Percentiles rank a stretch among this genome's conserved stretches.
Conservation (phyloP, 2,888 invertebrate species). For the Lamproptera curius region DNA sequence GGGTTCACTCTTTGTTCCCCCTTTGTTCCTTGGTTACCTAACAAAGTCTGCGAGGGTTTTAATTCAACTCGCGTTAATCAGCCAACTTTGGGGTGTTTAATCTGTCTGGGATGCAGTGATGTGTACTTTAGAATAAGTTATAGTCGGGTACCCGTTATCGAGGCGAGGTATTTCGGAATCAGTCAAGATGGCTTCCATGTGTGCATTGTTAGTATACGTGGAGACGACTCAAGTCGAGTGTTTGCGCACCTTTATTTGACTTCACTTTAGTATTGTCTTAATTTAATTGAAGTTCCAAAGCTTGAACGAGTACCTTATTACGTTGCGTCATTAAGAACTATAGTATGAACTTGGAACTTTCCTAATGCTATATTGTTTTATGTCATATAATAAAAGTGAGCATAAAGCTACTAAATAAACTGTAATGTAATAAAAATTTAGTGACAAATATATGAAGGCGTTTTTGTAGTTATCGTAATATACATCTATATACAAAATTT, state of each 20-base stretch:
- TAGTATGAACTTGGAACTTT: too few species aligned
- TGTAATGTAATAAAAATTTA: too few species aligned
- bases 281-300: too few species aligned
- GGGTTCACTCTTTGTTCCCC: constrained; percentile 36
- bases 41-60: constrained; percentile 33
- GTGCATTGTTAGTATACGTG: constrained; percentile 3
- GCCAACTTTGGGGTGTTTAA: constrained; percentile 31
- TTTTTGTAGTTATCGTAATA: too few species aligned
- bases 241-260: constrained; percentile 4
- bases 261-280: constrained; percentile 2
- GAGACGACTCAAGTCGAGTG: constrained; percentile 1
- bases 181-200: constrained; percentile 14
- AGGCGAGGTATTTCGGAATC: constrained; percentile 20
- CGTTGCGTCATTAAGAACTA: too few species aligned
- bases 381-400: too few species aligned
- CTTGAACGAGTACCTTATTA: too few species aligned
- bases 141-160: constrained; percentile 18
- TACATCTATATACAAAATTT: too few species aligned
- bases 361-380: too few species aligned
- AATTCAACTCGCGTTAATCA: constrained; percentile 38
- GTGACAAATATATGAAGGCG: too few species aligned
- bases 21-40: constrained; percentile 34
- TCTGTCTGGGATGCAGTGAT: constrained; percentile 24
- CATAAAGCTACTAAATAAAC: too few species aligned
- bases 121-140: constrained; percentile 21